These are phyloP conservation scores for Oopsacas minuta DNA, from an alignment of 37 sponge, comb jelly and placozoan species.

Conservation along the genomic window DNA sequence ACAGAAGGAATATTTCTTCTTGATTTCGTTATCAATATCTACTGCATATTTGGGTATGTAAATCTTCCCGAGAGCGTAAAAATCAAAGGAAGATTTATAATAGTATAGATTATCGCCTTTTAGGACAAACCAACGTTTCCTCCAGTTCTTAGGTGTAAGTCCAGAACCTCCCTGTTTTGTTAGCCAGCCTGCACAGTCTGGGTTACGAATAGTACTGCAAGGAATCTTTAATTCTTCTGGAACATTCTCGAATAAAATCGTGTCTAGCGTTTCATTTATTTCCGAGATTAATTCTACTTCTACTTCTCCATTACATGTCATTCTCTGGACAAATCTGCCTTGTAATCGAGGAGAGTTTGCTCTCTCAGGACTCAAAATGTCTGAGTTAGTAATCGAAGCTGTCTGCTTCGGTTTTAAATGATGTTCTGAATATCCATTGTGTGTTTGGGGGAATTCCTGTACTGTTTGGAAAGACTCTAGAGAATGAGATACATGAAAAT, in stretches of 20 bases:
- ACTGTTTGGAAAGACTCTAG: background rate
- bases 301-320: background rate
- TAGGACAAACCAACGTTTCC: slow-evolving; percentile 72
- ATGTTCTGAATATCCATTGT: background rate
- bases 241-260: background rate
- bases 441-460: background rate
- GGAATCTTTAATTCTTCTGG: background rate
- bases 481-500: background rate
- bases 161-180: slow-evolving; percentile 52
- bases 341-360: background rate
- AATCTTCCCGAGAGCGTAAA: slow-evolving; percentile 2
- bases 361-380: background rate
- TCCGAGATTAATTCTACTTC: background rate
- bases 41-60: slow-evolving; percentile 8
- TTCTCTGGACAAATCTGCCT: background rate
- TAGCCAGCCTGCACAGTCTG: background rate
- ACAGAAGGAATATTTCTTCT: background rate
- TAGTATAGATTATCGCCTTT: slow-evolving; percentile 59
- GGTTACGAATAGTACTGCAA: background rate
- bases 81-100: slow-evolving; percentile 70
- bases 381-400: background rate
- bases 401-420: background rate
- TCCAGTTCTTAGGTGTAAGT: slow-evolving; percentile 76
- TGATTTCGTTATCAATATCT: background rate
- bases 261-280: background rate